A percentile compares a stretch with the other conserved stretches of the same genome.
phyloP scores from a whole-genome alignment of 2,797 vertebrate genomes.

The Platalea minor region DNA sequence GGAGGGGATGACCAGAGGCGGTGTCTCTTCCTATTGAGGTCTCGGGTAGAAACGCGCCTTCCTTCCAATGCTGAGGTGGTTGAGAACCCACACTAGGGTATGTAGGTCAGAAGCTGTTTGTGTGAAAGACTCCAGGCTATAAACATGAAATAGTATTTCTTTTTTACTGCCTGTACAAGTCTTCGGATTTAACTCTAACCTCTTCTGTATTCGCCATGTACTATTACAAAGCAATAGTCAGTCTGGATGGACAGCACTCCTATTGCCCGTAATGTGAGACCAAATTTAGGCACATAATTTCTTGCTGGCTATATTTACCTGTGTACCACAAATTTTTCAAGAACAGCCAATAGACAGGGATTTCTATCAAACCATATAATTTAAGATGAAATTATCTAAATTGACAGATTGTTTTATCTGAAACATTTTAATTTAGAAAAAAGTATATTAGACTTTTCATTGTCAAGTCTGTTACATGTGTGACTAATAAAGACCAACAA shows the following conservation, averaged over 20 bases:
- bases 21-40: not conserved
- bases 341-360: not conserved
- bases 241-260: not conserved
- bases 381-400: not conserved
- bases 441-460: not conserved
- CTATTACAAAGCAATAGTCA: not conserved
- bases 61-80: not conserved
- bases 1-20: not conserved
- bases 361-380: not conserved
- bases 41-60: accelerated
- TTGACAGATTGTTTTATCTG: not conserved
- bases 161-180: not conserved
- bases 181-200: not conserved
- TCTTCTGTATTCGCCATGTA: not conserved
- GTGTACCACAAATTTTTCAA: not conserved
- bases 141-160: not conserved
- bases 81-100: not conserved
- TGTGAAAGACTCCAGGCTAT: not conserved
- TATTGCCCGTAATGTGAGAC: not conserved
- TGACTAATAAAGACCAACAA: conserved; percentile 23
- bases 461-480: conserved; percentile 1
- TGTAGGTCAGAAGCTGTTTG: not conserved
- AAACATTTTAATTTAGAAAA: not conserved
- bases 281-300: not conserved
- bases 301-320: not conserved